phyloP scores from a whole-genome alignment of 1,140 invertebrate genomes.

The Ostrea edulis region DNA sequence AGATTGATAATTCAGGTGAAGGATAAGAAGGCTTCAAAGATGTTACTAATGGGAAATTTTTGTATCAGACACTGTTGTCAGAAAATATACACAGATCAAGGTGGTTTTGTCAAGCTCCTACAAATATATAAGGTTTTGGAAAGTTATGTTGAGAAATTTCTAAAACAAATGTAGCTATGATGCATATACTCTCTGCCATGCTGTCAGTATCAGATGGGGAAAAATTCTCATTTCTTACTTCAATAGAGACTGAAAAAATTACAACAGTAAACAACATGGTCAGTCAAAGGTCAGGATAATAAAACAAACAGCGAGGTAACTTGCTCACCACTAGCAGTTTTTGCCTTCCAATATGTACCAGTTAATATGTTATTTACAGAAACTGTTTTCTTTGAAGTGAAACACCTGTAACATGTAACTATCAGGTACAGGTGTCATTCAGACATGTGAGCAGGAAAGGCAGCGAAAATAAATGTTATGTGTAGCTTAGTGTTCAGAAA shows the following conservation, averaged over 20 bases:
- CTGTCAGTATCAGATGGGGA: not conserved
- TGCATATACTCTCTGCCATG: not conserved
- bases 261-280: not conserved
- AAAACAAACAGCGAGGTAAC: not conserved
- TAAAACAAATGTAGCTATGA: not conserved
- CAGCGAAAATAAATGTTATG: not conserved
- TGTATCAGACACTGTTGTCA: not conserved
- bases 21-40: not conserved
- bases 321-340: not conserved
- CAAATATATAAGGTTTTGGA: not conserved
- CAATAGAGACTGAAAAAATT: not conserved
- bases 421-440: slow-evolving; percentile 29
- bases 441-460: not conserved
- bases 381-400: not conserved
- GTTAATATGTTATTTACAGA: not conserved
- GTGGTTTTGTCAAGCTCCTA: not conserved
- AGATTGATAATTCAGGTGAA: not conserved
- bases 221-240: not conserved
- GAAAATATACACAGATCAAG: not conserved
- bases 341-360: not conserved
- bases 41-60: not conserved
- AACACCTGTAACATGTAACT: slow-evolving; percentile 20
- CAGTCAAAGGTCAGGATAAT: slow-evolving; percentile 10
- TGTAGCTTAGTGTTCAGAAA: not conserved
- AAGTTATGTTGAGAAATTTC: not conserved